phyloP scores from a whole-genome alignment of 2,888 invertebrate genomes.

The Phasia obesa region DNA sequence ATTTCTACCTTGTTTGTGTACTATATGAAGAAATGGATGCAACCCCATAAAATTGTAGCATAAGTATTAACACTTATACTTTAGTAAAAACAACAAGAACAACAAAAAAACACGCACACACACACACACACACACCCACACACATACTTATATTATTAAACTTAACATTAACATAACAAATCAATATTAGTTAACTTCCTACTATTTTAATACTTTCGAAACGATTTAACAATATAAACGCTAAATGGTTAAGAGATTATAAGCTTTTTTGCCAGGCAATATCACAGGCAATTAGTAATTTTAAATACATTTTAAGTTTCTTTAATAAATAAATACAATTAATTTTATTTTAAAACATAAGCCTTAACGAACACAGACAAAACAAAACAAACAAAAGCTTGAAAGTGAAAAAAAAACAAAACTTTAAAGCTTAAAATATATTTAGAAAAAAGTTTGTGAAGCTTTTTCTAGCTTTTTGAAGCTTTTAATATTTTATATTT shows the following conservation, averaged over 20 bases:
- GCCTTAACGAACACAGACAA: slow-evolving; percentile 55
- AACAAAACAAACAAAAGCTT: slow-evolving; percentile 39
- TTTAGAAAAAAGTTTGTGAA: slow-evolving; percentile 23
- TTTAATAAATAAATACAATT: slow-evolving; percentile 19
- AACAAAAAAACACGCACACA: slow-evolving; percentile 8
- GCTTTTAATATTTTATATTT: too few relatives aligned
- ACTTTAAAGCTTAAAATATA: slow-evolving; percentile 53
- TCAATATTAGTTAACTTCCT: slow-evolving; percentile 52
- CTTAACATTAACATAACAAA: slow-evolving; percentile 37
- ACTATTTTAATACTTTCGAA: slow-evolving; percentile 7
- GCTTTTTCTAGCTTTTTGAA: slow-evolving; percentile 69
- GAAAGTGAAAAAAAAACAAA: neutral
- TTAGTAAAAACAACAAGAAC: slow-evolving; percentile 39
- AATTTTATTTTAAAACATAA: slow-evolving; percentile 57
- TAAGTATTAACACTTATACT: slow-evolving; percentile 79
- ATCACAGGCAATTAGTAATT: slow-evolving; percentile 40
- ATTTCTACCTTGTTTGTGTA: slow-evolving; percentile 96
- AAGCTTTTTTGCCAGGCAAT: slow-evolving; percentile 50
- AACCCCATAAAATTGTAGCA: slow-evolving; percentile 91
- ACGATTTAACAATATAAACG: slow-evolving; percentile 37
- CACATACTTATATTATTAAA: neutral
- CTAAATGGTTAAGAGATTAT: slow-evolving; percentile 35
- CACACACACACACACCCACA: slow-evolving; percentile 2
- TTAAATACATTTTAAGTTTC: slow-evolving; percentile 47
- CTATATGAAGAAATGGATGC: slow-evolving; percentile 95